These are phyloP conservation scores for Psilopogon haemacephalus DNA, from an alignment of 2,113 vertebrate species.

Conservation along the genomic window DNA sequence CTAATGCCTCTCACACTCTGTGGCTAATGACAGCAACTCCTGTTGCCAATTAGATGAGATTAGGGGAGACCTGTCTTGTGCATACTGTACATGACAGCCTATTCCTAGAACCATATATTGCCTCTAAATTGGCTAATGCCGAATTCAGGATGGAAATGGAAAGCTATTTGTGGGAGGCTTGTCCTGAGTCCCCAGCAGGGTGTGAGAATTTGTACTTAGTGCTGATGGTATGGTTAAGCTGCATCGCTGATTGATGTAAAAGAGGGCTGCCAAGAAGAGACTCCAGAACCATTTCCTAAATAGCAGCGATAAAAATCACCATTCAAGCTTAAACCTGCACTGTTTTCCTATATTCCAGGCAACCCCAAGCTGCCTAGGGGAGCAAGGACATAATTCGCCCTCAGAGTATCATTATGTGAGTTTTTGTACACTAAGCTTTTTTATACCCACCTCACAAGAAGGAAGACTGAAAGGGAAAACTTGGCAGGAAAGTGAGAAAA, in stretches of 20 bases:
- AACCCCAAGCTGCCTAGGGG: background rate
- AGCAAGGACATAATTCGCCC: background rate
- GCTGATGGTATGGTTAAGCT: conserved; percentile 8
- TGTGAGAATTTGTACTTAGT: conserved; percentile 45
- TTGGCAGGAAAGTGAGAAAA: background rate
- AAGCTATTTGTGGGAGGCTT: conserved; percentile 47
- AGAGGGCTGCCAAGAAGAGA: conserved; percentile 35
- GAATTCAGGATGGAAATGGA: conserved; percentile 57
- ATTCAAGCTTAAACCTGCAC: background rate
- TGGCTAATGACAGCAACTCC: conserved; percentile 39
- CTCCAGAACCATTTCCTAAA: conserved; percentile 46
- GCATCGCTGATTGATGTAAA: conserved; percentile 32
- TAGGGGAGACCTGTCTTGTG: conserved; percentile 33
- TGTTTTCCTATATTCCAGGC: conserved; percentile 17
- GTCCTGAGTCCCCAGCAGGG: conserved; percentile 26
- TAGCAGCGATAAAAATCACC: conserved; percentile 37
- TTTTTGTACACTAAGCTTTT: conserved; percentile 26
- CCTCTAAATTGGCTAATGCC: conserved; percentile 33
- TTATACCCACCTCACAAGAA: conserved; percentile 23
- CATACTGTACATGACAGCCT: conserved; percentile 60
- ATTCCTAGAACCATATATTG: conserved; percentile 56
- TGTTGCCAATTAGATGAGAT: conserved; percentile 59
- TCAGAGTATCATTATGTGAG: conserved; percentile 19
- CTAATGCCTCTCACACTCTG: conserved; percentile 10
- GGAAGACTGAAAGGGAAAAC: background rate